Percentiles rank a stretch among this genome's conserved stretches.
These are phyloP conservation scores for Lysandra coridon DNA, from an alignment of 2,888 invertebrate genomes.

Conservation along the genomic window DNA sequence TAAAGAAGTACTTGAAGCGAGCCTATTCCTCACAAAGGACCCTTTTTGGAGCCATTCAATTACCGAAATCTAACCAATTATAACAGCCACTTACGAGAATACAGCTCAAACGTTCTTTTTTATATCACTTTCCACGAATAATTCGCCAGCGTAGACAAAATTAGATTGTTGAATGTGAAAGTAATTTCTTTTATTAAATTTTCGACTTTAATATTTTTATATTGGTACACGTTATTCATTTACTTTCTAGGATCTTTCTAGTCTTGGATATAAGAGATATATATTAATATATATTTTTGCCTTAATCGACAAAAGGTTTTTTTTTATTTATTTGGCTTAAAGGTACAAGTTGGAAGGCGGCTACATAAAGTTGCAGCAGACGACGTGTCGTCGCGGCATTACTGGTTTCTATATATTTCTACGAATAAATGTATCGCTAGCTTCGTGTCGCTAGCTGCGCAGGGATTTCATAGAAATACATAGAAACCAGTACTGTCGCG, in stretches of 20 bases:
- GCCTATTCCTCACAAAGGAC: not conserved
- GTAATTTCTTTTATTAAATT: conserved; percentile 16
- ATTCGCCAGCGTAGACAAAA: conserved; percentile 4
- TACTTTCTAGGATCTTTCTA: not conserved
- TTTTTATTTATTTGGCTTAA: not conserved
- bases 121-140: not conserved
- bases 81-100: not conserved
- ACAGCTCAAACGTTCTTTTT: not conserved
- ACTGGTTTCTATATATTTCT: no score
- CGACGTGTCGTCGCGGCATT: no score
- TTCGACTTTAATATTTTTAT: not conserved
- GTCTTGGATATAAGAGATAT: not conserved
- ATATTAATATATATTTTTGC: not conserved
- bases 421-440: no score
- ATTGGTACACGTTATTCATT: not conserved
- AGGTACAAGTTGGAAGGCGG: no score
- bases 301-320: not conserved
- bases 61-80: not conserved
- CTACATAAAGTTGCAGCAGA: no score
- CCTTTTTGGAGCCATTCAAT: not conserved
- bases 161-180: not conserved
- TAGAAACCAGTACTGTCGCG: no score
- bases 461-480: no score
- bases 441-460: no score
- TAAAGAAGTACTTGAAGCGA: not conserved